These are phyloP conservation scores for Prosopocoilus inquinatus DNA, from an alignment of 2,888 invertebrate genomes.

Conservation along the genomic window DNA sequence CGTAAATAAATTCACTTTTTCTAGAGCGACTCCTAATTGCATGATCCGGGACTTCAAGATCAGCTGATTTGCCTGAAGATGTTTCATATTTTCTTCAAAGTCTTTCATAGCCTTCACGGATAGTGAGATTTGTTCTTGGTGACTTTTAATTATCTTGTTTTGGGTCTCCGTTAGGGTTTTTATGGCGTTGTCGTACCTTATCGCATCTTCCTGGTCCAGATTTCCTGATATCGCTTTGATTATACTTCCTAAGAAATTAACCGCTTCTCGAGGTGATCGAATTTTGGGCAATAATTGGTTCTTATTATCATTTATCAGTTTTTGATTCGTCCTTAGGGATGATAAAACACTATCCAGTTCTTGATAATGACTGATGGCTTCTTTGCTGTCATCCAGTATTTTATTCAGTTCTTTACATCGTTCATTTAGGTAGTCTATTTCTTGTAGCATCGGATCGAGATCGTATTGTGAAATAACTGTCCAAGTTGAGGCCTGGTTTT, in stretches of 20 bases:
- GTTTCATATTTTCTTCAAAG: too few relatives aligned
- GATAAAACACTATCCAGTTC: not conserved
- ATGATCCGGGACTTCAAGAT: too few relatives aligned
- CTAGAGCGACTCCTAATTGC: too few relatives aligned
- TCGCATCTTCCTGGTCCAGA: conserved; percentile 2
- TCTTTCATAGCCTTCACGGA: too few relatives aligned
- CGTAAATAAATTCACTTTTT: too few relatives aligned
- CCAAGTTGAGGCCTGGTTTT: not conserved
- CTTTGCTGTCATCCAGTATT: not conserved
- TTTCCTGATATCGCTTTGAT: conserved; percentile 5
- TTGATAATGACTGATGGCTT: not conserved
- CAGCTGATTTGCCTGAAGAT: too few relatives aligned
- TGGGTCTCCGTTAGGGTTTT: too few relatives aligned
- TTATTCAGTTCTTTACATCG: too few relatives aligned
- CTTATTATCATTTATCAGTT: too few relatives aligned
- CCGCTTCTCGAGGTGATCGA: conserved; percentile 5
- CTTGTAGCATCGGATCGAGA: not conserved
- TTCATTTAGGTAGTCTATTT: not conserved
- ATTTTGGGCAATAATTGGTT: conserved; percentile 1
- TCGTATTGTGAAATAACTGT: not conserved
- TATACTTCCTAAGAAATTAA: too few relatives aligned
- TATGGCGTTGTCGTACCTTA: not conserved
- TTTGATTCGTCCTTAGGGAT: not conserved
- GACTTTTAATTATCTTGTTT: too few relatives aligned
- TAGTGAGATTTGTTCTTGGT: too few relatives aligned